phyloP scores from a whole-genome alignment of 1,140 invertebrate species.

The Probaryconus sp. region DNA sequence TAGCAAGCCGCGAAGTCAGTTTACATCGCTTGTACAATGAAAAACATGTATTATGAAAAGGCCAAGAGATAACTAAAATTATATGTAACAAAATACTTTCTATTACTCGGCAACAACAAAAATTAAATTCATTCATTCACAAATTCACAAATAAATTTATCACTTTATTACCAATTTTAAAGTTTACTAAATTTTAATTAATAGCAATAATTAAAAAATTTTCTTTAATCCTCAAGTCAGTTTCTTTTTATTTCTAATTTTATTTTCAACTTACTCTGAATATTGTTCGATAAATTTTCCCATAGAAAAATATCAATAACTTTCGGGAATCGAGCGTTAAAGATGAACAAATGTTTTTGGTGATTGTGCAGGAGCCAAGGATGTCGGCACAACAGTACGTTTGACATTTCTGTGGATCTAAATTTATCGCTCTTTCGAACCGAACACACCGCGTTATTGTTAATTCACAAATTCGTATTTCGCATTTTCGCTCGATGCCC shows the following conservation, averaged over 20 bases:
- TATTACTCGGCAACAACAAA: conserved; percentile 17
- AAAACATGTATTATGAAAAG: neutral
- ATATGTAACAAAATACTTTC: conserved; percentile 3
- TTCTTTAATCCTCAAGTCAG: too few relatives aligned
- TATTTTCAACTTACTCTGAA: too few relatives aligned
- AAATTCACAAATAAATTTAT: too few relatives aligned
- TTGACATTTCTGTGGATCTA: neutral
- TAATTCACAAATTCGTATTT: conserved; percentile 26
- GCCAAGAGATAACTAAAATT: neutral
- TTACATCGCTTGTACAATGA: neutral
- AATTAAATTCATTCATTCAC: conserved; percentile 13
- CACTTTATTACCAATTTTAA: too few relatives aligned
- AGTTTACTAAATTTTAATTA: too few relatives aligned
- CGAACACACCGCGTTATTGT: too few relatives aligned
- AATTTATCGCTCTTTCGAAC: conserved; percentile 25
- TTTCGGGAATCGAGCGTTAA: too few relatives aligned
- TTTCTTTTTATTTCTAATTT: too few relatives aligned
- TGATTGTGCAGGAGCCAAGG: neutral
- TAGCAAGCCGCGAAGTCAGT: too few relatives aligned
- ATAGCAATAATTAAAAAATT: too few relatives aligned
- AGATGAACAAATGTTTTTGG: conserved; percentile 9
- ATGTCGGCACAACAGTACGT: neutral
- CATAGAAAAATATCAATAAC: too few relatives aligned
- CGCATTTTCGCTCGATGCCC: conserved; percentile 6
- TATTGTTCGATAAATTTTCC: too few relatives aligned